Evolutionary conservation across 2,797 vertebrate species (phyloP), one percentile per base, ranked within the genome.

Genomic region (Chrysocyon brachyurus): DNA sequence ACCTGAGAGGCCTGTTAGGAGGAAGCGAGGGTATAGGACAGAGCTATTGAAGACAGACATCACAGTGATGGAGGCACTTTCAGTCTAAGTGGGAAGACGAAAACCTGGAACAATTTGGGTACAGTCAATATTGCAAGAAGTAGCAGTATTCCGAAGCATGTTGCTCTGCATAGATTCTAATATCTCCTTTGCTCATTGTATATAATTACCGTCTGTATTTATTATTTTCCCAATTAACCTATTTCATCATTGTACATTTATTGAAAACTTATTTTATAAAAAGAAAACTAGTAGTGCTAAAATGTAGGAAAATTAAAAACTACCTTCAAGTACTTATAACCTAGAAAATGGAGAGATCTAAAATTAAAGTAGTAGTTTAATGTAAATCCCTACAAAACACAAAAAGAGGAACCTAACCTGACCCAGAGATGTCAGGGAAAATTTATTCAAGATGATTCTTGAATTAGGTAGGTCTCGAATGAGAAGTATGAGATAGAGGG

Each of bases 1-100:
- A 19, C 98, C 97, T 5, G 89, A 88, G 52, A 98, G 59, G 22
- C 96, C 98, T 26, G 96, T 97, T 64, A 97, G 93, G 11, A 98
- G 91, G 87, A 98, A 98, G 63, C 15, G 87, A 59, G 97, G 94
- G 0, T 96, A 97, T 6, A 89, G 61, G 24, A 22, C 40, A 52
- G 96, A 95, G 22, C 26, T 91, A n/a, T 98, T 98, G 84, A 97
- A 87, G 94, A 96, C 95, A 56, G 97, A 94, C 98, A 97, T 98
- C 16, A 19, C 81, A 46, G 4, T 36, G 33, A 61, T 52, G 56
- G 36, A 70, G n/a, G 12, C 1, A 22, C 22, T 21, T 33, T 66
- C n/a, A 56, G 22, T 70, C 97, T 96, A 63, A 9, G 21, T 54
- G n/a, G 12, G 16, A 61, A 96, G 22, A 88, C 3, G 70, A 64